phyloP scores from a whole-genome alignment of 2,113 vertebrate species.

The Thalassarche chlororhynchos region DNA sequence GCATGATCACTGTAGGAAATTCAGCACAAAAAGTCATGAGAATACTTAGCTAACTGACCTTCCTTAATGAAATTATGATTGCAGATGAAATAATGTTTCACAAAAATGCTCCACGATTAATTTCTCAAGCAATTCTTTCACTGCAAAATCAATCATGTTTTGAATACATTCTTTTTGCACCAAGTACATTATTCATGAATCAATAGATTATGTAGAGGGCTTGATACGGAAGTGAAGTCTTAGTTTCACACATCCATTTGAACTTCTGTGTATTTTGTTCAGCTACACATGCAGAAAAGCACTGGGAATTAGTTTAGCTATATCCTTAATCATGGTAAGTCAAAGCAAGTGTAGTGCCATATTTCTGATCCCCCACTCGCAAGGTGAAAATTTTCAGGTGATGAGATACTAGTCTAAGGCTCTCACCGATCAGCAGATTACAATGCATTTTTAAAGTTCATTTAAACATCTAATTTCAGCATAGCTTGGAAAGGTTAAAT shows the following conservation, averaged over 20 bases:
- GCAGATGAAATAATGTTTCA: constrained; percentile 11
- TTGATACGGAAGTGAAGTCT: not conserved
- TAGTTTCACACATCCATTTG: not conserved
- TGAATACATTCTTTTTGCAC: constrained; percentile 31
- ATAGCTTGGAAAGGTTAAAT: not conserved
- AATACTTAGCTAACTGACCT: not conserved
- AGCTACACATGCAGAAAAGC: not conserved
- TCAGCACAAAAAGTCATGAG: not conserved
- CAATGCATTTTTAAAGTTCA: not conserved
- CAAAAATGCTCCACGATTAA: not conserved
- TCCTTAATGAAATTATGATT: not conserved
- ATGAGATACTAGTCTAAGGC: not conserved
- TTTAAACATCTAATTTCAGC: not conserved
- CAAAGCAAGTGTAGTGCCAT: not conserved
- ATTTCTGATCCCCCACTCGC: not conserved
- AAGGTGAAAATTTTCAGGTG: not conserved
- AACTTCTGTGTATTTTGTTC: not conserved
- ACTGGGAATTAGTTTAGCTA: not conserved
- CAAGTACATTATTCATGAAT: constrained; percentile 29
- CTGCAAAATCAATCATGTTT: constrained; percentile 44
- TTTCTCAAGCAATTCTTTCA: constrained; percentile 14
- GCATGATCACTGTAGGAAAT: not conserved
- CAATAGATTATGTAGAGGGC: not conserved
- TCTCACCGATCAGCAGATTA: not conserved
- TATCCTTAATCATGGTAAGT: not conserved